These are phyloP conservation scores for Tolmerus cingulatus DNA, from an alignment of 2,888 invertebrate genomes.

Conservation along the genomic window DNA sequence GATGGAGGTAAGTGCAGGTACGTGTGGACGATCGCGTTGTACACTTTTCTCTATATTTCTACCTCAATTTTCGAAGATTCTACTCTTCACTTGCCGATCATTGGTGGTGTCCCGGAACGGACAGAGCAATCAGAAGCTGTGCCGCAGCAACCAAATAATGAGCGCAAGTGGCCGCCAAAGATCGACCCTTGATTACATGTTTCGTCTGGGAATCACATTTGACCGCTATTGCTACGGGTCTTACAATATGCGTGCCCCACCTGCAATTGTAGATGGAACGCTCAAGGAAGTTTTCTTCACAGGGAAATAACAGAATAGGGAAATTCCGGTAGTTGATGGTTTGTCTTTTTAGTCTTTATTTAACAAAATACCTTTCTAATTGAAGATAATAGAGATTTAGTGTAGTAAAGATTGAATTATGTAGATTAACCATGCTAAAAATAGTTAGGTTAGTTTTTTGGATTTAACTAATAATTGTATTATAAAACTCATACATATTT, in stretches of 20 bases:
- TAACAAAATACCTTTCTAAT: neutral
- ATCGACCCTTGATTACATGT: conserved; percentile 25
- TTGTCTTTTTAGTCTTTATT: neutral
- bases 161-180: conserved; percentile 23
- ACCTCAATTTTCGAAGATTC: conserved; percentile 11
- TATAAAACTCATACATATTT: too few species aligned
- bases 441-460: too few species aligned
- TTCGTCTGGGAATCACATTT: conserved; percentile 10
- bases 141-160: conserved; percentile 1
- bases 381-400: too few species aligned
- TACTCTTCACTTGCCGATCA: neutral
- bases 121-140: conserved; percentile 13
- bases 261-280: neutral
- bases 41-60: neutral
- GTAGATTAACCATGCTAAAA: too few species aligned
- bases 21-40: neutral
- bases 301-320: neutral
- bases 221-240: neutral
- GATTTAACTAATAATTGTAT: too few species aligned
- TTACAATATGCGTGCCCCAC: neutral
- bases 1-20: neutral
- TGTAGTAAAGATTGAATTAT: too few species aligned
- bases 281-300: neutral
- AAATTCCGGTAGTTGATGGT: neutral
- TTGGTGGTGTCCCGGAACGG: neutral